These are phyloP conservation scores for Epizoanthus illoricatus DNA, from an alignment of 92 coral and sea anemone species.

Conservation along the genomic window DNA sequence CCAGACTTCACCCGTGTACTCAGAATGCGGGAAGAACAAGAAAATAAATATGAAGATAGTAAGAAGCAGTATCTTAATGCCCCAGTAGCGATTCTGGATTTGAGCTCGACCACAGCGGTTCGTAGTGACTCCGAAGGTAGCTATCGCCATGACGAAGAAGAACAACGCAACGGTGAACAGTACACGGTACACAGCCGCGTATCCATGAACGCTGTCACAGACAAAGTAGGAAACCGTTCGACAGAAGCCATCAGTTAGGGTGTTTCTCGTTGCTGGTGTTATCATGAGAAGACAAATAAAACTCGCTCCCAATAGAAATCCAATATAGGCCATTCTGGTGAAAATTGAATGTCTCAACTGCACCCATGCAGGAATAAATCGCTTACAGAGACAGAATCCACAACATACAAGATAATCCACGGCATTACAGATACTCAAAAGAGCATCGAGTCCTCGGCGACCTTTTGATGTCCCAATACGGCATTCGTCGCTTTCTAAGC, in stretches of 20 bases:
- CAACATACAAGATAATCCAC: conserved; percentile 72
- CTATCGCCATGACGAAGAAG: conserved; percentile 62
- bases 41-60: conserved; percentile 64
- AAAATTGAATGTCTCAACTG: conserved; percentile 79
- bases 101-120: conserved; percentile 66
- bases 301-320: conserved; percentile 75
- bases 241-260: conserved; percentile 75
- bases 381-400: conserved; percentile 66
- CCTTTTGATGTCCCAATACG: conserved; percentile 18
- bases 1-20: conserved; percentile 97
- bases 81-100: conserved; percentile 88
- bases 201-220: conserved; percentile 84
- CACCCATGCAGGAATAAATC: conserved; percentile 52
- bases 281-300: conserved; percentile 74
- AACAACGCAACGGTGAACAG: conserved; percentile 75
- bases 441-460: conserved; percentile 13
- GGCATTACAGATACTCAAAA: conserved; percentile 50
- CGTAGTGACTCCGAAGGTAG: conserved; percentile 71
- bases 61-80: conserved; percentile 67
- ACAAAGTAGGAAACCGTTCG: conserved; percentile 70
- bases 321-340: conserved; percentile 76
- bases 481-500: conserved; percentile 5
- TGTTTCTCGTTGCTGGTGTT: conserved; percentile 68
- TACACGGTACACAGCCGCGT: conserved; percentile 88
- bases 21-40: conserved; percentile 88